Evolutionary conservation across 2,797 vertebrate genomes (phyloP).

Genomic region (Danio albolineatus): DNA sequence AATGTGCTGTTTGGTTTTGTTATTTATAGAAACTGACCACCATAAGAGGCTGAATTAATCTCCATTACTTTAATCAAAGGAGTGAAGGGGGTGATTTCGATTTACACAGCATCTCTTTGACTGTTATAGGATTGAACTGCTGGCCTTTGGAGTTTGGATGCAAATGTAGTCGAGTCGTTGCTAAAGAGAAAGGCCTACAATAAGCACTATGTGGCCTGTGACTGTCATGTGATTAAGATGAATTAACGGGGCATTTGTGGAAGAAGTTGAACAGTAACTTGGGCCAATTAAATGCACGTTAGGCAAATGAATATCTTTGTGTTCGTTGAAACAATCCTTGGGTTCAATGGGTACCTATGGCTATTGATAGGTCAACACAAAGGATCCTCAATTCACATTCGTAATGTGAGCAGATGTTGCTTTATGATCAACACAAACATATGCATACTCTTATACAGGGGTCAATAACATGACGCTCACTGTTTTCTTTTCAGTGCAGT

Average conservation of each 20-base stretch:
- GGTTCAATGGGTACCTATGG: conserved; percentile 36
- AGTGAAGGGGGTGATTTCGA: conserved; percentile 47
- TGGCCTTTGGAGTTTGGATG: conserved; percentile 73
- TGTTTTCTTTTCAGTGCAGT: neutral
- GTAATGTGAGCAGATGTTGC: conserved; percentile 48
- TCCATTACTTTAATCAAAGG: conserved; percentile 80
- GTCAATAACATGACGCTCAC: neutral
- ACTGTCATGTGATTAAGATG: conserved; percentile 75
- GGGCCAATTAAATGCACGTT: conserved; percentile 60
- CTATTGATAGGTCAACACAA: conserved; percentile 44
- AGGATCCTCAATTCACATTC: conserved; percentile 29
- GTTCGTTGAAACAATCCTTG: conserved; percentile 10
- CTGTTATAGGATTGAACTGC: conserved; percentile 73
- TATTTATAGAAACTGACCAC: conserved; percentile 73
- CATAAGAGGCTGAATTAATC: conserved; percentile 74
- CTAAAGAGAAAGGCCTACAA: conserved; percentile 73
- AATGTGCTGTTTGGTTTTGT: conserved; percentile 74
- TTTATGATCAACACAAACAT: conserved; percentile 30
- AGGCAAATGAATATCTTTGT: conserved; percentile 55
- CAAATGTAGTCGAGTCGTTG: conserved; percentile 63
- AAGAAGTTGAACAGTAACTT: conserved; percentile 62
- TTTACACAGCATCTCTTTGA: conserved; percentile 76
- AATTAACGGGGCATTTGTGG: conserved; percentile 79
- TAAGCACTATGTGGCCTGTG: conserved; percentile 76
- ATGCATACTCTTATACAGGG: conserved; percentile 3